Evolutionary conservation across 2,113 vertebrate species (phyloP), one percentile per base, ranked within the genome.

Genomic region (Struthidea cinerea): DNA sequence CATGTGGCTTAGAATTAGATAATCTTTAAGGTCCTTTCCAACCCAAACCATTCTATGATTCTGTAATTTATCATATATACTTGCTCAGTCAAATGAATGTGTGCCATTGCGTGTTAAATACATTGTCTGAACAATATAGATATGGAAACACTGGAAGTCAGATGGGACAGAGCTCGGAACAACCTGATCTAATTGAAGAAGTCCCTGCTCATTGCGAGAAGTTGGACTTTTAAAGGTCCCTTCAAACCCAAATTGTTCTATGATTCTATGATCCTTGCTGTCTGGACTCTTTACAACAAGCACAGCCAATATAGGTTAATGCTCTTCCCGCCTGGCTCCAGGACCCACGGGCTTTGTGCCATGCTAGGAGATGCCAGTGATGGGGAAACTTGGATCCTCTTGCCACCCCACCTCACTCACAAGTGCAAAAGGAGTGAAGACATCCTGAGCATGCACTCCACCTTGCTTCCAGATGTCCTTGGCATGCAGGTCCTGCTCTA

Each of bases 361-460:
- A 6, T 1, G 4, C n/a, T 47, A 26, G 41, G 39, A 60, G 59
- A 52, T 14, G 7, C 8, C 4, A 42, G 9, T 15, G 41, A 15
- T 2, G 2, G 49, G 9, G 27, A 68, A 65, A 42, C 27, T 44
- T 71, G 0, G 0, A 26, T 47, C 13, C n/a, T 60, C 18, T n/a
- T 67, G 42, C 59, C 12, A 23, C 21, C 10, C 39, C 17, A 30
- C 27, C 32, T 70, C 35, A 13, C 33, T 73, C 6, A 3, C 15
- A 61, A 67, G 32, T 4, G 1, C 37, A 28, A 0, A 6, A 67
- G 39, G 9, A 87, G 30, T 3, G 1, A 57, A 87, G 47, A 28
- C 7, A 3, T 37, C 24, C 42, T 9, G 9, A 46, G 30, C 39
- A n/a, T 0, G 0, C 33, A 18, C 20, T 49, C 27, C 50, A 16